These are phyloP conservation scores for Melangyna quadrimaculata DNA, from an alignment of 2,888 invertebrate species.

Conservation along the genomic window DNA sequence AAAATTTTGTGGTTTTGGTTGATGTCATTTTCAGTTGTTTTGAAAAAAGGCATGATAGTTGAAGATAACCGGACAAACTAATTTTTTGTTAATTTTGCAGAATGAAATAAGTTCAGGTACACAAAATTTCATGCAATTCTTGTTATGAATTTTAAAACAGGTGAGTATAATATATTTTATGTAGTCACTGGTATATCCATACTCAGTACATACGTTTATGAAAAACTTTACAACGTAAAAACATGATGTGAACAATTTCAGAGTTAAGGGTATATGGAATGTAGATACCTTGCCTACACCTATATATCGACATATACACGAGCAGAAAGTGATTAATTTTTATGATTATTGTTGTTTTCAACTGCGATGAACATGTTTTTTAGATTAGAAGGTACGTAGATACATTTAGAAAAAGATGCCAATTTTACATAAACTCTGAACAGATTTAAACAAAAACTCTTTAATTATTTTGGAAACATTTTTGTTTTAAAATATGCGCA, in stretches of 20 bases:
- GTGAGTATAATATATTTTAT: background rate
- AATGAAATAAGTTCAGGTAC: background rate
- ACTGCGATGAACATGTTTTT: background rate
- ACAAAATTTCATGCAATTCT: background rate
- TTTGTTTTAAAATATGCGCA: background rate
- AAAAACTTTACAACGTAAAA: background rate
- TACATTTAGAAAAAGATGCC: background rate
- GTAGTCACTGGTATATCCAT: background rate
- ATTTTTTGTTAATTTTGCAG: background rate
- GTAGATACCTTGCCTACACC: too few relatives aligned
- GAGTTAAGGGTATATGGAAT: background rate
- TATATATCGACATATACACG: too few relatives aligned
- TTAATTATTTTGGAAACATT: background rate
- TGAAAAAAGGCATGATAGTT: background rate
- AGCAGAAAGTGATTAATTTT: background rate
- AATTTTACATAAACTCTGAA: background rate
- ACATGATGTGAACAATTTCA: background rate
- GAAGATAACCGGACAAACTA: background rate
- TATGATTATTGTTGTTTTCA: slow-evolving; percentile 5
- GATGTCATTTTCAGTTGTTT: slow-evolving; percentile 38
- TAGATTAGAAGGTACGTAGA: background rate
- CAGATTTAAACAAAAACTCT: background rate
- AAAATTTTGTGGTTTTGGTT: slow-evolving; percentile 25
- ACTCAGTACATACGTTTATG: too few relatives aligned
- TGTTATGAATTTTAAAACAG: background rate